phyloP scores from a whole-genome alignment of 2,113 vertebrate species.

The Arenaria interpres region DNA sequence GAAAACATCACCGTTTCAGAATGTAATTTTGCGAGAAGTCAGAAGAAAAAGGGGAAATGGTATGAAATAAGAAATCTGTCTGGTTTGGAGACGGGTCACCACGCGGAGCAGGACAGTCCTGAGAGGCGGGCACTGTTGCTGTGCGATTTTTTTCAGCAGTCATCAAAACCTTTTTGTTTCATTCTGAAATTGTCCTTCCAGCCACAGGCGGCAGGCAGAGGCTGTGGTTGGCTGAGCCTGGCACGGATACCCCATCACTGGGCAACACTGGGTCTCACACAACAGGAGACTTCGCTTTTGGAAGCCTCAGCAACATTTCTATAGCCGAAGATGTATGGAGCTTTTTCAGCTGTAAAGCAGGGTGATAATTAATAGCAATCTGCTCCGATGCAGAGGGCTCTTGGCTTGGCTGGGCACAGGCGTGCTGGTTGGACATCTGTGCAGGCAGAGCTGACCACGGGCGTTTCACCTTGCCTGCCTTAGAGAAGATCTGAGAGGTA shows the following conservation, averaged over 20 bases:
- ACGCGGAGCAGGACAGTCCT: background rate
- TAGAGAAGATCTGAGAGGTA: background rate
- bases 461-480: background rate
- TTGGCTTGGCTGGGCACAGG: background rate
- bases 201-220: background rate
- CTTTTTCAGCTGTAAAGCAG: background rate
- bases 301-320: background rate
- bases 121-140: background rate
- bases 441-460: background rate
- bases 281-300: background rate
- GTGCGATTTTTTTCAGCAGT: background rate
- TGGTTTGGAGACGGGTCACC: background rate
- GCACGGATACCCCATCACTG: background rate
- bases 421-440: conserved; percentile 29
- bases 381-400: background rate
- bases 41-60: background rate
- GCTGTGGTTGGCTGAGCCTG: background rate
- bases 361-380: background rate
- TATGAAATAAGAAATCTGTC: background rate
- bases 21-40: background rate
- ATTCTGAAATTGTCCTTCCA: background rate
- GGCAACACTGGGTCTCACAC: background rate
- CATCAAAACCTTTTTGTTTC: background rate
- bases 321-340: background rate
- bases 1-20: background rate